Percentiles rank a stretch among this genome's conserved stretches.
phyloP scores from a whole-genome alignment of 2,888 invertebrate genomes.

The Acronicta leporina region DNA sequence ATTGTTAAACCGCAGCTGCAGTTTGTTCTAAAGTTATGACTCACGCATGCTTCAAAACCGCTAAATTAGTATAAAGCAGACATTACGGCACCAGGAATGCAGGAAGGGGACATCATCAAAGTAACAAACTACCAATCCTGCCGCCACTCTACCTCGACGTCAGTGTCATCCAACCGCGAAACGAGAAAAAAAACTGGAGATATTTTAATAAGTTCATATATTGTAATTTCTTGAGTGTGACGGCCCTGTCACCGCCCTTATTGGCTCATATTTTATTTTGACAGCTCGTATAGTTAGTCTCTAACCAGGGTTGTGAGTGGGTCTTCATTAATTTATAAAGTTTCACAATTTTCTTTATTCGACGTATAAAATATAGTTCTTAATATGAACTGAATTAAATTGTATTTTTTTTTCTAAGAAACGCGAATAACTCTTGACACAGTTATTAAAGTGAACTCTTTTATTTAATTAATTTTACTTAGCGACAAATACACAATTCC shows the following conservation, averaged over 20 bases:
- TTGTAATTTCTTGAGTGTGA: slow-evolving; percentile 82
- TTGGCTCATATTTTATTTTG: slow-evolving; percentile 88
- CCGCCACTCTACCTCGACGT: slow-evolving; percentile 67
- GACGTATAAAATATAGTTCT: not conserved
- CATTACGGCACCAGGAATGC: slow-evolving; percentile 52
- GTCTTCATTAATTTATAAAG: slow-evolving; percentile 25
- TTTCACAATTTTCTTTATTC: slow-evolving; percentile 2
- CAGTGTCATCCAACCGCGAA: slow-evolving; percentile 80
- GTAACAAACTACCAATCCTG: slow-evolving; percentile 59
- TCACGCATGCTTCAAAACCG: slow-evolving; percentile 8
- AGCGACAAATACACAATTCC: too few species aligned
- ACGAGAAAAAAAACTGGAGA: slow-evolving; percentile 78
- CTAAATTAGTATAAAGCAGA: slow-evolving; percentile 28
- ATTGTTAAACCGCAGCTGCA: not conserved
- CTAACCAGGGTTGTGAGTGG: slow-evolving; percentile 68
- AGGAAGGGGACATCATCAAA: slow-evolving; percentile 64
- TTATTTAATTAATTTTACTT: too few species aligned
- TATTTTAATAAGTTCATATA: slow-evolving; percentile 88
- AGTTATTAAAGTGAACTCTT: too few species aligned
- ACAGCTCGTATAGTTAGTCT: slow-evolving; percentile 74
- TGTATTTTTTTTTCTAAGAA: not conserved
- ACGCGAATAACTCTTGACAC: too few species aligned
- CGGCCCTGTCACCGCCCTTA: slow-evolving; percentile 84
- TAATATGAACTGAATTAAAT: slow-evolving; percentile 1
- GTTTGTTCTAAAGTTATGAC: not conserved